A percentile compares a stretch with the other conserved stretches of the same genome.
Evolutionary conservation across 2,113 vertebrate species (phyloP).

Genomic region (Acrocephalus kingi): DNA sequence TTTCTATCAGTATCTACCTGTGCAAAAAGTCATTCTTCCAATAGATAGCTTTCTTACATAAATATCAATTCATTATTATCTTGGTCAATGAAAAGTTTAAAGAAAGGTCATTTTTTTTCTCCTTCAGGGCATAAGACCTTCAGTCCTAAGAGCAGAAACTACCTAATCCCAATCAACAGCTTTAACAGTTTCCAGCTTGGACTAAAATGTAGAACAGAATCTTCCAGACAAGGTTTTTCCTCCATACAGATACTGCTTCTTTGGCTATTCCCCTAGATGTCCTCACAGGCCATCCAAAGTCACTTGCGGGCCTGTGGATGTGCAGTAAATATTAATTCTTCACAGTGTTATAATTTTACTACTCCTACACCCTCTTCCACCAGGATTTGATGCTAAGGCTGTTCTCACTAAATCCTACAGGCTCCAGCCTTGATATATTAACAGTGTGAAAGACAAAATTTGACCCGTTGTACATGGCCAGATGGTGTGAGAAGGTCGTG

Average conservation of each 20-base stretch:
- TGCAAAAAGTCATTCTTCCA: neutral
- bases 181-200: neutral
- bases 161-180: neutral
- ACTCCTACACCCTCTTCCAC: neutral
- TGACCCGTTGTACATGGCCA: neutral
- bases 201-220: neutral
- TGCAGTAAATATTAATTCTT: neutral
- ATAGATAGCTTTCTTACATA: neutral
- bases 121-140: neutral
- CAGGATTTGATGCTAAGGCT: neutral
- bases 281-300: conserved; percentile 39
- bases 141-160: neutral
- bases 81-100: neutral
- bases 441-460: neutral
- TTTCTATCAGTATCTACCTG: neutral
- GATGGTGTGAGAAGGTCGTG: neutral
- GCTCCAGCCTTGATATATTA: neutral
- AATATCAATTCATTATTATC: neutral
- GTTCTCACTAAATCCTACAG: neutral
- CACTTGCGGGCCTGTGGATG: neutral
- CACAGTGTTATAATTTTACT: neutral
- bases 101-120: neutral
- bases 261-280: conserved; percentile 49
- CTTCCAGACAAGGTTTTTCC: neutral
- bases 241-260: neutral